phyloP scores from a whole-genome alignment of 2,888 invertebrate species.

The Andrena chrysosceles region DNA sequence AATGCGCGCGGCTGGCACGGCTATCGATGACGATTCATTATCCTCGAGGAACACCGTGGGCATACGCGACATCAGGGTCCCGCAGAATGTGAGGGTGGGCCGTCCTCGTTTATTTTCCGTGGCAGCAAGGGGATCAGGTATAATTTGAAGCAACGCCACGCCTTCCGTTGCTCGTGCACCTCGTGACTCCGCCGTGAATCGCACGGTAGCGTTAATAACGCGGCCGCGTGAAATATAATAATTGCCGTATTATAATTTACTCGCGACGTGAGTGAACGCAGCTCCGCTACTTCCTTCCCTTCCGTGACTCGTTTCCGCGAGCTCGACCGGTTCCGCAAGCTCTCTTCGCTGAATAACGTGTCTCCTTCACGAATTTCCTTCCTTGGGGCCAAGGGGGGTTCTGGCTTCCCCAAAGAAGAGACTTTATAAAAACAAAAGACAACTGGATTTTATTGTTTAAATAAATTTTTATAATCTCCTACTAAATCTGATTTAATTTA shows the following conservation, averaged over 20 bases:
- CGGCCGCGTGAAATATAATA: constrained; percentile 65
- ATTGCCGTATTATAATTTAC: constrained; percentile 73
- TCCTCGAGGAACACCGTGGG: background rate
- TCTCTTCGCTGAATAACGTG: background rate
- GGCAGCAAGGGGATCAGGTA: constrained; percentile 64
- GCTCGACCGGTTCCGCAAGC: constrained; percentile 12
- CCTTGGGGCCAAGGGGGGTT: too few relatives aligned
- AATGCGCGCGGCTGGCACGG: constrained; percentile 1
- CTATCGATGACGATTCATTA: constrained; percentile 41
- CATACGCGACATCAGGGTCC: constrained; percentile 23
- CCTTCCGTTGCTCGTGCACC: constrained; percentile 62
- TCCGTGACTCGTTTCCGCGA: constrained; percentile 24
- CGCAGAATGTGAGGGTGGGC: constrained; percentile 34
- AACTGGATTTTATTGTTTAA: too few relatives aligned
- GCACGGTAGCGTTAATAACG: constrained; percentile 68
- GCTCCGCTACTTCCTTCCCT: constrained; percentile 5
- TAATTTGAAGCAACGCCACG: constrained; percentile 76
- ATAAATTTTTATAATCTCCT: too few relatives aligned
- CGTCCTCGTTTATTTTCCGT: constrained; percentile 65
- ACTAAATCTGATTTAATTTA: too few relatives aligned
- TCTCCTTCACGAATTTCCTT: background rate
- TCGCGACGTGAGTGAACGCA: constrained; percentile 47
- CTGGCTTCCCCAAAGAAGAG: too few relatives aligned
- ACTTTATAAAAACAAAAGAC: too few relatives aligned
- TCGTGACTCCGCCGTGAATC: constrained; percentile 32